phyloP scores from a whole-genome alignment of 2,113 vertebrate species.

The Callorhinus ursinus region DNA sequence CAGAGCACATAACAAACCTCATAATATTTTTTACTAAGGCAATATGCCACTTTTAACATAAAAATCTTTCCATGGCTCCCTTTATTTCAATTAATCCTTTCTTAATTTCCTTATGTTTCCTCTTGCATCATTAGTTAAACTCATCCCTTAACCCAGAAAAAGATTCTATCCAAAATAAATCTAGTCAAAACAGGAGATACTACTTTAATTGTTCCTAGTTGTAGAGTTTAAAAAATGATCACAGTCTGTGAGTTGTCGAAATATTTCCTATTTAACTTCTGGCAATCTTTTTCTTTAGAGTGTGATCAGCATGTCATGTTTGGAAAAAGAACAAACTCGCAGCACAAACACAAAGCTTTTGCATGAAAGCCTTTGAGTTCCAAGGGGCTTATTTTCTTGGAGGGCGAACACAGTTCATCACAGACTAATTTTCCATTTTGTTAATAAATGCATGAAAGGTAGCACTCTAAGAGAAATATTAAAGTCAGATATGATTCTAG shows the following conservation, averaged over 20 bases:
- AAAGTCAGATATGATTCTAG: slow-evolving; percentile 75
- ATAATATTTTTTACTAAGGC: not conserved
- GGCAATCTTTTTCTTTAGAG: slow-evolving; percentile 8
- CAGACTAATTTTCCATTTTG: slow-evolving; percentile 70
- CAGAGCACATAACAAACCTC: slow-evolving; percentile 38
- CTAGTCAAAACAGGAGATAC: not conserved
- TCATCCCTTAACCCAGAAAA: not conserved
- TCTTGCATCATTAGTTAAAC: not conserved
- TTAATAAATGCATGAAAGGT: slow-evolving; percentile 77
- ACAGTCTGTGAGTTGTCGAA: slow-evolving; percentile 14
- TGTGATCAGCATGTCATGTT: slow-evolving; percentile 65
- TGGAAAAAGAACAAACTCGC: slow-evolving; percentile 67
- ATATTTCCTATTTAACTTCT: slow-evolving; percentile 73
- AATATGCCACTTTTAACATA: not conserved
- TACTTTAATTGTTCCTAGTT: not conserved
- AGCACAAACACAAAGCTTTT: slow-evolving; percentile 58
- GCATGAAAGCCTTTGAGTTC: slow-evolving; percentile 68
- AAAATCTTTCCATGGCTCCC: not conserved
- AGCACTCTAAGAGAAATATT: slow-evolving; percentile 59
- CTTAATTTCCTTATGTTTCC: not conserved
- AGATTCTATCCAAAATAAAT: not conserved
- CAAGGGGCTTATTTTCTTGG: slow-evolving; percentile 73
- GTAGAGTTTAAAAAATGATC: not conserved
- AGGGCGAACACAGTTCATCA: slow-evolving; percentile 75
- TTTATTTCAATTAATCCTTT: not conserved